Percentiles rank a stretch among this genome's conserved stretches.
Evolutionary conservation across 2,113 vertebrate species (phyloP).

Genomic region (Myotis yumanensis): DNA sequence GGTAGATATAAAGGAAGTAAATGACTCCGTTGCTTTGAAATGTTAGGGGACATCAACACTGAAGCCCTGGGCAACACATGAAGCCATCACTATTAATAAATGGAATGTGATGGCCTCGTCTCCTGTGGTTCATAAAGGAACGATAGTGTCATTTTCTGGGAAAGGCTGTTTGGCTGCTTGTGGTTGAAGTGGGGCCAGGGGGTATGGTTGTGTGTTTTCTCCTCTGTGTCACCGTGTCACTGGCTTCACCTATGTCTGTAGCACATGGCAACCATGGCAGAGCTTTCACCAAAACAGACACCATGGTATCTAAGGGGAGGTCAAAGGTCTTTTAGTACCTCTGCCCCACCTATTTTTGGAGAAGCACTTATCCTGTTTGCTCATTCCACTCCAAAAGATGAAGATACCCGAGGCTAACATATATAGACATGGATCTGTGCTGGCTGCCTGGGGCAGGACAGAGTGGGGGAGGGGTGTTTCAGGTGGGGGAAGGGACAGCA

Average conservation of each 20-base stretch:
- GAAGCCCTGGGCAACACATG: conserved; percentile 48
- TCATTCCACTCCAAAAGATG: neutral
- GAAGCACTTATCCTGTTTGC: neutral
- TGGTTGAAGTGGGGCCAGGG: neutral
- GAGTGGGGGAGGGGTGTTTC: fast-evolving
- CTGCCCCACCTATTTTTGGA: neutral
- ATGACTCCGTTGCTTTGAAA: conserved; percentile 66
- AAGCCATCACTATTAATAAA: conserved; percentile 59
- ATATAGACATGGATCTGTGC: fast-evolving
- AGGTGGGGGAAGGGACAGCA: neutral
- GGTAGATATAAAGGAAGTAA: conserved; percentile 65
- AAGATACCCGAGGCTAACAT: neutral
- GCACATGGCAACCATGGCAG: neutral
- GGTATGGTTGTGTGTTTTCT: neutral
- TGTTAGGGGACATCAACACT: conserved; percentile 56
- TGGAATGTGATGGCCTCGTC: conserved; percentile 19
- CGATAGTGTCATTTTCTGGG: neutral
- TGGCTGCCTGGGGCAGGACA: neutral
- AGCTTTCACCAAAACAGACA: neutral
- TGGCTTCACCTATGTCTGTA: neutral
- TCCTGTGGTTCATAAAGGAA: conserved; percentile 16
- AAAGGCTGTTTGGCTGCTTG: neutral
- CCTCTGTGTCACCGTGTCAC: neutral
- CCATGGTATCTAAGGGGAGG: neutral
- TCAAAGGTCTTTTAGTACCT: neutral